Conservation (phyloP, 2,888 invertebrate genomes). For the Amphipoea oculea region DNA sequence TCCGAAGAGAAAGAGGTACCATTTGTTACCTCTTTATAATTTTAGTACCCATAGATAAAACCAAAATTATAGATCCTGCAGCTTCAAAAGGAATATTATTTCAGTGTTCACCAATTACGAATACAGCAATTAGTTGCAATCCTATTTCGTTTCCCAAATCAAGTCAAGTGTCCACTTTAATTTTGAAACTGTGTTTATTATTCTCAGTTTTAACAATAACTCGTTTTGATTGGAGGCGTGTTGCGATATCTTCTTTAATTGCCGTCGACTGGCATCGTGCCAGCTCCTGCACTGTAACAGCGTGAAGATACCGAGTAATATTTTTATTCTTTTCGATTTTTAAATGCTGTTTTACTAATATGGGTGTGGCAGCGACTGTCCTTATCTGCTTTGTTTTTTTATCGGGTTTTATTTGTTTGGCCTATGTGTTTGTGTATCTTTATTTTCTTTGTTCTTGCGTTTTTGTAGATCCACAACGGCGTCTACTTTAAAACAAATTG, state of each 20-base stretch:
- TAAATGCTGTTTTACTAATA: conserved; percentile 33
- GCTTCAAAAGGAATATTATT: neutral
- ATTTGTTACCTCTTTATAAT: no score
- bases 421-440: neutral
- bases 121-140: conserved; percentile 28
- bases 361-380: neutral
- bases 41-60: no score
- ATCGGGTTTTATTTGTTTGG: neutral
- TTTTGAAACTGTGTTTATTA: conserved; percentile 49
- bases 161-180: conserved; percentile 47
- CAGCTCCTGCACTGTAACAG: conserved; percentile 45
- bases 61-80: neutral
- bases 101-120: conserved; percentile 3
- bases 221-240: conserved; percentile 53
- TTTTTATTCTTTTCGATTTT: conserved; percentile 36
- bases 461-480: neutral
- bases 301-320: conserved; percentile 42
- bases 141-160: conserved; percentile 19
- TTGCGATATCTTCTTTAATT: conserved; percentile 57
- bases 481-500: neutral
- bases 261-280: conserved; percentile 56
- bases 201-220: conserved; percentile 41
- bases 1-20: no score
- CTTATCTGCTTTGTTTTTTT: neutral
- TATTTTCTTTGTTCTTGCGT: neutral